Evolutionary conservation across 2,888 invertebrate species (phyloP).

Genomic region (Cheilosia vulpina): DNA sequence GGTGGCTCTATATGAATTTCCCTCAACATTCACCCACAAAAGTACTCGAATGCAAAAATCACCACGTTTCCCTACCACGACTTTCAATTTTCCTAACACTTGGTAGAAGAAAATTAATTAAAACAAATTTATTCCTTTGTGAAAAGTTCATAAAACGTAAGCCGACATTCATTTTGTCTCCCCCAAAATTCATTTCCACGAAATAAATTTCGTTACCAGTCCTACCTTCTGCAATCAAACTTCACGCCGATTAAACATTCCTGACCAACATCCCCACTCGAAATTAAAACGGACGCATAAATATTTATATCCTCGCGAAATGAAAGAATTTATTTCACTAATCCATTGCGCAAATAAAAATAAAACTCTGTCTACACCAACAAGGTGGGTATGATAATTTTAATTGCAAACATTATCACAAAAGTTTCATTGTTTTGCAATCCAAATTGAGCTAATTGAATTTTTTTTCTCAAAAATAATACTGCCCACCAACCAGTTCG

Average conservation of each 20-base stretch:
- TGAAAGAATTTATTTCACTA: conserved; percentile 48
- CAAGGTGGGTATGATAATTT: conserved; percentile 5
- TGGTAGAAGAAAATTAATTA: conserved; percentile 22
- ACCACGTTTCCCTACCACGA: too few species aligned
- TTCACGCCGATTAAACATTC: conserved; percentile 40
- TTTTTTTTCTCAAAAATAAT: background rate
- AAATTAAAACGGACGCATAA: conserved; percentile 52
- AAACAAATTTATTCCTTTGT: conserved; percentile 15
- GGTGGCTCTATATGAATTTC: too few species aligned
- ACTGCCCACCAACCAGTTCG: background rate
- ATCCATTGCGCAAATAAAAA: conserved; percentile 30
- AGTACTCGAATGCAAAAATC: background rate
- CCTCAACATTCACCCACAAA: background rate
- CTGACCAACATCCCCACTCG: conserved; percentile 16
- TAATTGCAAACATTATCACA: background rate
- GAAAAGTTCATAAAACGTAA: conserved; percentile 27
- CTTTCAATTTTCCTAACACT: too few species aligned
- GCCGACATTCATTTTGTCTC: background rate
- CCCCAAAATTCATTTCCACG: conserved; percentile 12
- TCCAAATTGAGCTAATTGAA: background rate
- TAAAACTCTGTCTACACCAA: conserved; percentile 7
- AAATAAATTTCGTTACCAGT: conserved; percentile 23
- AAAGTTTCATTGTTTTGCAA: background rate
- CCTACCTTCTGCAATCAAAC: conserved; percentile 32
- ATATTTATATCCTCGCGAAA: conserved; percentile 59